Conservation (phyloP, 1,140 invertebrate genomes). For the Meloidogyne floridensis region DNA sequence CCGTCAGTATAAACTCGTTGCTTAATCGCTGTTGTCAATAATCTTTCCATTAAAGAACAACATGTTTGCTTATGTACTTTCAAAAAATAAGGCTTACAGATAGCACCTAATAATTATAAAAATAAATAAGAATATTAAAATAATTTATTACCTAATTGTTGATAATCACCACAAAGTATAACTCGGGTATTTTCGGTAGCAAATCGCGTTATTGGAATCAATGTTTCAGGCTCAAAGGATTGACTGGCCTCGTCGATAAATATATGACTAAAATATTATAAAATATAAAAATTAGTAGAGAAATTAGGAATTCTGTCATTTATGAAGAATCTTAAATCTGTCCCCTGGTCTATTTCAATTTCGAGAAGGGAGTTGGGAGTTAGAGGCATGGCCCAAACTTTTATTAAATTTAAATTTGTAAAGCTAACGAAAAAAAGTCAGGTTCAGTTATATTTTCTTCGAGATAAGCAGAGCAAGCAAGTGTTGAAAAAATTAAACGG, state of each 20-base stretch:
- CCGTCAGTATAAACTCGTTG: slow-evolving; percentile 19
- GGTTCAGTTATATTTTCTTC: slow-evolving; percentile 6
- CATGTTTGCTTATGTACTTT: slow-evolving; percentile 20
- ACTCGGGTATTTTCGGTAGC: slow-evolving; percentile 67
- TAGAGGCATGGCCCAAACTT: too few species aligned
- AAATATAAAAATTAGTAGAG: too few species aligned
- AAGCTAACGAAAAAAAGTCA: slow-evolving; percentile 35
- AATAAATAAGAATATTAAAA: slow-evolving; percentile 6
- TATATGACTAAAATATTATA: slow-evolving; percentile 43
- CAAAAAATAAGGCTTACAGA: slow-evolving; percentile 68
- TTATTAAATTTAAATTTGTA: not conserved
- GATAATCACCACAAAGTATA: slow-evolving; percentile 84
- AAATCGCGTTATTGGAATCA: slow-evolving; percentile 45
- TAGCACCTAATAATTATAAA: slow-evolving; percentile 20
- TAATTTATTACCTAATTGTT: slow-evolving; percentile 82
- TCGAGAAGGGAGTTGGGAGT: too few species aligned
- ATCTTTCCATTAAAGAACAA: slow-evolving; percentile 41
- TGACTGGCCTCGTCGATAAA: slow-evolving; percentile 50
- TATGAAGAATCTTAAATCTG: too few species aligned
- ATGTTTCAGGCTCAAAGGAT: slow-evolving; percentile 37
- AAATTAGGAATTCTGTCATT: too few species aligned
- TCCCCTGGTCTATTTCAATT: too few species aligned
- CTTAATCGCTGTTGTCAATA: slow-evolving; percentile 8
- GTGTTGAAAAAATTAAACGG: slow-evolving; percentile 35
- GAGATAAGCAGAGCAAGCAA: slow-evolving; percentile 29